Base-by-base conservation (phyloP, 2,797 vertebrate species). In the Sebastes vulpes region DNA sequence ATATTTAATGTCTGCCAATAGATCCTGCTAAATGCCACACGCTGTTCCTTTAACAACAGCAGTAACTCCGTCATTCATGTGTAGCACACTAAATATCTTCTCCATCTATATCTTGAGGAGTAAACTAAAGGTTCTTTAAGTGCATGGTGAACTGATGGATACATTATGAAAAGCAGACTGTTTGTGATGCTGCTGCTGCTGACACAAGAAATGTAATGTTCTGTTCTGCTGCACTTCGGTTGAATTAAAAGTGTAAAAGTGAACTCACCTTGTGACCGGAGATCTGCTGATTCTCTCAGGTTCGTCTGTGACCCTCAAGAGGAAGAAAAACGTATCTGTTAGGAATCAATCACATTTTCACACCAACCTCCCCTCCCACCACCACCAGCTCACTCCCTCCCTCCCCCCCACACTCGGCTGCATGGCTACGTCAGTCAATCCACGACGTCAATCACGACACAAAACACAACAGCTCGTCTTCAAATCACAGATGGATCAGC, bases 221-320 rank as follows among this genome's bases (percentile, higher is more conserved):
- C 11, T n/a, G 32, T n/a, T 48, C n/a, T 35, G 23, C 12, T 70
- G 25, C 29, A 16, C 6, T 50, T 18, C 16, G 28, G 5, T 6
- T 5, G 25, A n/a, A 42, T 14, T 35, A 32, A 16, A 35, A 60
- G 26, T 1, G 5, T 2, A 28, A 53, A 65, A 1, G 2, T 21
- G 35, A 3, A 52, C 97, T 95, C 88, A 98, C 98, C 98, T 97
- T 99, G 98, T 96, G 98, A 98, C 96, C 98, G 97, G 96, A 99
- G 98, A 96, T 99, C 98, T 97, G 97, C 97, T 92, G 97, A 98
- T 96, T 99, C 98, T 97, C 98, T 98, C 98, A 98, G 97, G 96
- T 99, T 99, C 97, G 97, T 99, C 97, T 99, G 98, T 77, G 98
- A 98, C 97, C 98, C 98, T 98, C 94, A 96, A 96, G 94, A 88